phyloP scores from a whole-genome alignment of 2,888 invertebrate species.

The Phlogophora meticulosa region DNA sequence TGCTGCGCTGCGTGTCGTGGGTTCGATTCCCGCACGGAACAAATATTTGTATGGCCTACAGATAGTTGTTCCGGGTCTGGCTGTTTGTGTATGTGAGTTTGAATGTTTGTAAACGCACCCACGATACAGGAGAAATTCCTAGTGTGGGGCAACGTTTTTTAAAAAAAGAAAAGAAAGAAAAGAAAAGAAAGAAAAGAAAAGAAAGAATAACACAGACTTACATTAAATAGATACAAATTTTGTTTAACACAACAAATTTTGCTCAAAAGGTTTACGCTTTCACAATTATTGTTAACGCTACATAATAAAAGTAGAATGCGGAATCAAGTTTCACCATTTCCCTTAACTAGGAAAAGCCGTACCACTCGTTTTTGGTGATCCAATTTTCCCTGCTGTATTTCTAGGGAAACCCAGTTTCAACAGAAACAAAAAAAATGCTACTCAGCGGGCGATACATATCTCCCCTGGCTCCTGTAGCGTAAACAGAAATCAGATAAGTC shows the following conservation, averaged over 20 bases:
- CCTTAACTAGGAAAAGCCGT: slow-evolving; percentile 32
- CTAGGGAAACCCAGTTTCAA: slow-evolving; percentile 22
- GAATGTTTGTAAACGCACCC: no score
- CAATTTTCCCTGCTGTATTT: slow-evolving; percentile 32
- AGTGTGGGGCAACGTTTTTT: no score
- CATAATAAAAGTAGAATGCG: slow-evolving; percentile 45
- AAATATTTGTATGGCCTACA: no score
- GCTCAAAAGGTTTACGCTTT: slow-evolving; percentile 23
- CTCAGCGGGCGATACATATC: slow-evolving; percentile 44
- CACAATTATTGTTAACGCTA: slow-evolving; percentile 28
- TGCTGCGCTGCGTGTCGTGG: no score
- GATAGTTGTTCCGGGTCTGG: no score
- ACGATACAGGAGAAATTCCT: no score
- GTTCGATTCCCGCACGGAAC: no score
- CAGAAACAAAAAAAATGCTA: slow-evolving; percentile 50
- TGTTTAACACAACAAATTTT: slow-evolving; percentile 36
- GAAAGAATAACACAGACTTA: no score
- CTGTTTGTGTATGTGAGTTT: no score
- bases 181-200: no score
- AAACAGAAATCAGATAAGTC: slow-evolving; percentile 61
- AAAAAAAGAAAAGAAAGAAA: no score
- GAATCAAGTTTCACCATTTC: slow-evolving; percentile 41
- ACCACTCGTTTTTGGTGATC: slow-evolving; percentile 28
- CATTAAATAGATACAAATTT: no score
- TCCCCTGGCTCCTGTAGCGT: slow-evolving; percentile 29